Base-by-base conservation (phyloP, 2,113 vertebrate genomes). In the Tamias sibiricus region DNA sequence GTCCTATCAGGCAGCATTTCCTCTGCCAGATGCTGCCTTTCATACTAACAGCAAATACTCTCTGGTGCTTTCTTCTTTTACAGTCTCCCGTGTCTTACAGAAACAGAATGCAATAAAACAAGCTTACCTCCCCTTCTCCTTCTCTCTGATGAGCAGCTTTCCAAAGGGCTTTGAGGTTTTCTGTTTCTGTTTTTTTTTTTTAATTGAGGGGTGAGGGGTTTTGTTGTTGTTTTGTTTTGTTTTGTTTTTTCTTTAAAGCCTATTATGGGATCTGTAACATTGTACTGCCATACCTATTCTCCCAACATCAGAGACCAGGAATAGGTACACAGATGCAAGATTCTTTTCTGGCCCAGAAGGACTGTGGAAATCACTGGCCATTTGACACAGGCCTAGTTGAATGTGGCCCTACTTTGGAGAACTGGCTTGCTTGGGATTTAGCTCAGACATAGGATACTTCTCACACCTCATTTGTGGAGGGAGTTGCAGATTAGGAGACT, bases 1-100 rank as follows among this genome's bases (percentile, higher is more conserved):
- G 76, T 98, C 88, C 96, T 97, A 77, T 75, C 68, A 94, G 77
- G 32, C 87, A 96, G 94, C 35, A 37, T 93, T 74, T 97, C 95
- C 94, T 91, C 97, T 94, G 87, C 90, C 95, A 98, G 96, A 97
- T 95, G 75, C 85, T 76, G 88, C 69, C 94, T 98, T 96, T 98
- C 90, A 88, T 49, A 26, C 54, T 82, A 98, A 49, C 94, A 85
- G 74, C 68, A 92, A 95, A 98, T 32, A 90, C 80, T 89, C 37
- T 94, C 90, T 97, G 1, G 20, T 83, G 54, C 89, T 96, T 97
- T n/a, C 28, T 90, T 94, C 90, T 91, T 89, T 72, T 54, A 74
- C 44, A 26, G 88, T 98, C 96, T 97, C 87, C 57, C 16, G 52
- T 75, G 44, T 74, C 96, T 52, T 79, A 87, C 92, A 97, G 93